Evolutionary conservation across 2,113 vertebrate species (phyloP).

Genomic region (Aleadryas rufinucha): DNA sequence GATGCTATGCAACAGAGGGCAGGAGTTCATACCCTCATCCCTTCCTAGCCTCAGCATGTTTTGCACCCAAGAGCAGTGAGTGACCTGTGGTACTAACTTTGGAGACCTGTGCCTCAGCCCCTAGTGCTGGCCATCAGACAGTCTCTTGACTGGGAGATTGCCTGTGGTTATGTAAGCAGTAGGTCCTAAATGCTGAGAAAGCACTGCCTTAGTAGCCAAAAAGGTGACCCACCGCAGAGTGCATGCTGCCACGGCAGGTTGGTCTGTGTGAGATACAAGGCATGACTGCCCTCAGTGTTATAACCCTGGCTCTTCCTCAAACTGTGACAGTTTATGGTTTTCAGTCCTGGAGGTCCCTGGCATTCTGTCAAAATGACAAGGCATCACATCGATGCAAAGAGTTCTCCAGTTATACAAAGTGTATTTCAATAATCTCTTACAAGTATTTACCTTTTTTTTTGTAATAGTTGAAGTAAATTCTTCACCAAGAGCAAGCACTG

Average conservation of each 20-base stretch:
- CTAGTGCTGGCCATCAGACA: neutral
- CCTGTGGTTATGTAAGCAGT: neutral
- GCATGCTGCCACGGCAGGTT: accelerated
- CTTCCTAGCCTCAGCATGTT: neutral
- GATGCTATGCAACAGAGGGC: neutral
- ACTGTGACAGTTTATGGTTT: neutral
- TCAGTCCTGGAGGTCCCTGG: neutral
- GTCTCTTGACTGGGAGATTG: neutral
- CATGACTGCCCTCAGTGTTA: neutral
- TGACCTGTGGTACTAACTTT: neutral
- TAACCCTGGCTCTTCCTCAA: neutral
- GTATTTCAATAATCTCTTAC: slow-evolving; percentile 11
- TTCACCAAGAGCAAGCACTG: neutral
- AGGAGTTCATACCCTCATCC: neutral
- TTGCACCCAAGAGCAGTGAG: neutral
- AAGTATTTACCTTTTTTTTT: neutral
- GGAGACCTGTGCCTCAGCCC: neutral
- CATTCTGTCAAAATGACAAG: neutral
- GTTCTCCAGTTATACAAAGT: neutral
- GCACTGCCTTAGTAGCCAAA: neutral
- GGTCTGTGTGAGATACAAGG: neutral
- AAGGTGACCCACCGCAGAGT: neutral
- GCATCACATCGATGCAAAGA: neutral
- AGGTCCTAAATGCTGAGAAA: neutral
- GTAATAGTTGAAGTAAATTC: neutral